Conservation (phyloP, 2,797 vertebrate species). For the Cuniculus paca region DNA sequence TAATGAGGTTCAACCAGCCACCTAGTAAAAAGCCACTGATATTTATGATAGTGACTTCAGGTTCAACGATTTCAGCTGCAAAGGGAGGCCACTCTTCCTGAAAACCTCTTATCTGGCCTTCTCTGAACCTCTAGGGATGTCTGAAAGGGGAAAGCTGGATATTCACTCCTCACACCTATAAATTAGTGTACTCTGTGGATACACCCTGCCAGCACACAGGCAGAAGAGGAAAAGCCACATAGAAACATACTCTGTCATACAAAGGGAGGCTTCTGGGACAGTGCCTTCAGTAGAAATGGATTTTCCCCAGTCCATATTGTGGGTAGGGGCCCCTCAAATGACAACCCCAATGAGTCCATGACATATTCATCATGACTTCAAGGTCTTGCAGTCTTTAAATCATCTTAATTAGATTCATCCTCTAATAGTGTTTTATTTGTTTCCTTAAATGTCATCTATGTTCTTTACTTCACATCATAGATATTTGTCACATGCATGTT, state of each 20-base stretch:
- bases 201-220: fast-evolving
- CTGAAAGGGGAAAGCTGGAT: not conserved
- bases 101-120: not conserved
- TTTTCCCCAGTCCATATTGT: not conserved
- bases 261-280: not conserved
- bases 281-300: not conserved
- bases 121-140: not conserved
- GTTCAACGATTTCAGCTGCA: not conserved
- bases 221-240: not conserved
- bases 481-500: constrained; percentile 23
- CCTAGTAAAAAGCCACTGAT: constrained; percentile 59
- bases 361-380: not conserved
- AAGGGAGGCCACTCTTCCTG: not conserved
- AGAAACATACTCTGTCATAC: not conserved
- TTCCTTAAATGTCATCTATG: constrained; percentile 59
- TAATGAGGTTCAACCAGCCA: constrained; percentile 74
- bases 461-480: constrained; percentile 28
- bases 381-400: not conserved
- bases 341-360: not conserved
- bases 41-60: constrained; percentile 45
- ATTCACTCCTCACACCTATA: not conserved
- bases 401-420: constrained; percentile 53
- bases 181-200: not conserved
- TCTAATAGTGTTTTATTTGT: constrained; percentile 54
- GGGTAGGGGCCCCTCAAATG: not conserved